Conservation (phyloP, 2,888 invertebrate genomes). For the Drosophila histrio region DNA sequence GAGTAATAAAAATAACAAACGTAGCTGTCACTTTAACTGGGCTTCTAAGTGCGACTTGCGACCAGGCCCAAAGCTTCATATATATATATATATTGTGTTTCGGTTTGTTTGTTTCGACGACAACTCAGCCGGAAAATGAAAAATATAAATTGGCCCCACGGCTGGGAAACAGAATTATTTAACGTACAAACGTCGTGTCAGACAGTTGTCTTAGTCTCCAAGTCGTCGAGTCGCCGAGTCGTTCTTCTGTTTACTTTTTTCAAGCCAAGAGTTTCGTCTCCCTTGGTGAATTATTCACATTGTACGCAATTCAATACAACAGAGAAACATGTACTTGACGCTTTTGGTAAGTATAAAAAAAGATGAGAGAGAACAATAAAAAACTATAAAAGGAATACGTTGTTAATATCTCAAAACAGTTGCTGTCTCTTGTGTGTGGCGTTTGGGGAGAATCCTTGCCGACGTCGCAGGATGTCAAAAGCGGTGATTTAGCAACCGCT, state of each 20-base stretch:
- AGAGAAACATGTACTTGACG: slow-evolving; percentile 35
- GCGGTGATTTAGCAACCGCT: slow-evolving; percentile 74
- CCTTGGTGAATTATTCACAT: slow-evolving; percentile 1
- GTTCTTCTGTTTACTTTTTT: background rate
- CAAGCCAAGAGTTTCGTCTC: background rate
- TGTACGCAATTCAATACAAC: slow-evolving; percentile 17
- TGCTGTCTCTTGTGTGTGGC: slow-evolving; percentile 24
- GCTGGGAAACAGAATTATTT: slow-evolving; percentile 80
- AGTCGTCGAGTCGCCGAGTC: background rate
- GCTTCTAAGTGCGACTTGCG: slow-evolving; percentile 57
- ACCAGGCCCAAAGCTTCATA: slow-evolving; percentile 57
- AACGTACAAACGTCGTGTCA: slow-evolving; percentile 64
- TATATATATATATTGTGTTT: too few relatives aligned
- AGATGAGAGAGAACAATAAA: background rate
- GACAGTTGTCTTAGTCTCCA: slow-evolving; percentile 57
- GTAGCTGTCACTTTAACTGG: slow-evolving; percentile 38
- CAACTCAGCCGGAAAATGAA: slow-evolving; percentile 83
- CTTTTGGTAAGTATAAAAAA: slow-evolving; percentile 40
- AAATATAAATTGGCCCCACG: slow-evolving; percentile 81
- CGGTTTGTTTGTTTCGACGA: slow-evolving; percentile 59
- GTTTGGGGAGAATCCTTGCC: slow-evolving; percentile 32
- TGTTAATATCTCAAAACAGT: slow-evolving; percentile 26
- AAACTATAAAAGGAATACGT: slow-evolving; percentile 2
- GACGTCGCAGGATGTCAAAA: slow-evolving; percentile 22
- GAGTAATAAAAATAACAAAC: slow-evolving; percentile 68